A percentile compares a stretch with the other conserved stretches of the same genome.
Evolutionary conservation across 2,113 vertebrate genomes (phyloP).

Genomic region (Ursus arctos): DNA sequence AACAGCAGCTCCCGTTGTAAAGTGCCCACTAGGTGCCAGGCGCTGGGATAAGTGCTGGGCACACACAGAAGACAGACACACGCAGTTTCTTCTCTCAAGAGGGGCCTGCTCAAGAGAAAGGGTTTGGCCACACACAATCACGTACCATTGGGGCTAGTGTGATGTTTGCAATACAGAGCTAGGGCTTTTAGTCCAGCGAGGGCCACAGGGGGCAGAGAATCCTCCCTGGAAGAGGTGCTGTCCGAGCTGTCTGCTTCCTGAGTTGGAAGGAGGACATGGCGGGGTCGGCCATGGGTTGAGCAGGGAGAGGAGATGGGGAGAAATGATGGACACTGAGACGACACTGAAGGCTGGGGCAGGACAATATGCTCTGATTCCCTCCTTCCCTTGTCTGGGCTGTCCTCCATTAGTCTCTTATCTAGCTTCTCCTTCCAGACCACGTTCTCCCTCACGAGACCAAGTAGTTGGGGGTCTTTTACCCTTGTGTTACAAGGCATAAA

Average conservation of each 20-base stretch:
- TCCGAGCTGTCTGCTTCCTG: neutral
- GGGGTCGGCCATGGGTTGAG: neutral
- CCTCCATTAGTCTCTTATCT: no score
- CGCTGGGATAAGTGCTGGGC: neutral
- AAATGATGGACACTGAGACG: neutral
- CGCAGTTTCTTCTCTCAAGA: neutral
- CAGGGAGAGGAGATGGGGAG: neutral
- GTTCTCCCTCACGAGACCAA: neutral
- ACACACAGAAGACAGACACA: neutral
- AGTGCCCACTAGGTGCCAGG: neutral
- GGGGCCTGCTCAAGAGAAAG: neutral
- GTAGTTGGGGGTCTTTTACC: neutral
- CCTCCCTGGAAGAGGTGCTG: neutral
- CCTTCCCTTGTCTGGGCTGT: neutral
- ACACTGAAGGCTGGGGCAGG: neutral
- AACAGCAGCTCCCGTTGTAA: neutral
- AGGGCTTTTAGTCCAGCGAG: neutral
- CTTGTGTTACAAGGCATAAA: neutral
- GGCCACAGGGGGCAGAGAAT: neutral
- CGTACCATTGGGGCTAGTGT: neutral
- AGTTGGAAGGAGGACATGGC: neutral
- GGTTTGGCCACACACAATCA: neutral
- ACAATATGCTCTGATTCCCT: neutral
- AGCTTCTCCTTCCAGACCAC: neutral
- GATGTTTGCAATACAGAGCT: neutral